phyloP scores from a whole-genome alignment of 2,888 invertebrate genomes.

The Acleris cristana region DNA sequence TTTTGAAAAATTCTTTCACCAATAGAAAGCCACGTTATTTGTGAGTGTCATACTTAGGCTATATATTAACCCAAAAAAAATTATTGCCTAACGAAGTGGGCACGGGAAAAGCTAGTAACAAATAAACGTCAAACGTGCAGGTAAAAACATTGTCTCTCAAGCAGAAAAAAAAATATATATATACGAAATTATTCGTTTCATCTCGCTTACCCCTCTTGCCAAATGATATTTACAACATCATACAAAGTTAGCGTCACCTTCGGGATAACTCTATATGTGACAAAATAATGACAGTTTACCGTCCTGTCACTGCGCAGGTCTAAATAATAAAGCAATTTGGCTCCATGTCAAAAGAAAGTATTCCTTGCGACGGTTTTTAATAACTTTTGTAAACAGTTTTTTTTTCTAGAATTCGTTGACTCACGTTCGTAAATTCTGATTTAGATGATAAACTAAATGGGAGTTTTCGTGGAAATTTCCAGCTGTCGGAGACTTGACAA shows the following conservation, averaged over 20 bases:
- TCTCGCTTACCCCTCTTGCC: constrained; percentile 2
- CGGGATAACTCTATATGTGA: constrained; percentile 8
- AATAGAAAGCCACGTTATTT: too few relatives aligned
- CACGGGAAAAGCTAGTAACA: too few relatives aligned
- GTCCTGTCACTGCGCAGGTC: constrained; percentile 17
- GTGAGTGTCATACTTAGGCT: too few relatives aligned
- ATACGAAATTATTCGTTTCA: neutral
- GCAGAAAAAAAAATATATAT: too few relatives aligned
- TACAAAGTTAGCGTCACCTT: constrained; percentile 16
- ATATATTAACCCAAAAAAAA: too few relatives aligned
- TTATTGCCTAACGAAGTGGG: too few relatives aligned
- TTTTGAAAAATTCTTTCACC: too few relatives aligned
- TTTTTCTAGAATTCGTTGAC: constrained; percentile 25
- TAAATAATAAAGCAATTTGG: constrained; percentile 25
- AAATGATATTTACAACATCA: constrained; percentile 7
- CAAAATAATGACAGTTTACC: constrained; percentile 12
- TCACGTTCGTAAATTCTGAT: constrained; percentile 17
- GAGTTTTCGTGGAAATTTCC: too few relatives aligned
- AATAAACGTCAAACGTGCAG: too few relatives aligned
- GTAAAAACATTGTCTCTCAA: too few relatives aligned
- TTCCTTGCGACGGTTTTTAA: constrained; percentile 16
- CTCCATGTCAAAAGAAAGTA: constrained; percentile 23
- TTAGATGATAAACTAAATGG: neutral
- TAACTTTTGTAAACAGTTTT: constrained; percentile 10
- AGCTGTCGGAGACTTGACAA: too few relatives aligned